Conservation (phyloP, 2,797 vertebrate genomes). For the Cacajao melanocephalus region DNA sequence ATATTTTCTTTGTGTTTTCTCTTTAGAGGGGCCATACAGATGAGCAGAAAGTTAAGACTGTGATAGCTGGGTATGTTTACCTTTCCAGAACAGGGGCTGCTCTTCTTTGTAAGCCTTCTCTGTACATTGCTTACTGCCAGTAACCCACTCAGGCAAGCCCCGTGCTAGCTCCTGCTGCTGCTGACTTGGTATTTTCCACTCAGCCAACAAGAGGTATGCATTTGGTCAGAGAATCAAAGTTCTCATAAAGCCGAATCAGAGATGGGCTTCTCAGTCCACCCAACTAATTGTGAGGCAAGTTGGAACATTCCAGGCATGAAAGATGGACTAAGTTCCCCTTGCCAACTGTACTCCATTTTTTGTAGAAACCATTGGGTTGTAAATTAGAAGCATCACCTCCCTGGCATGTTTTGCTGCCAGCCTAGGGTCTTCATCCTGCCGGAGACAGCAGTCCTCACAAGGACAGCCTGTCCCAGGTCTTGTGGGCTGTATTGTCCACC, state of each 20-base stretch:
- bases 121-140: background rate
- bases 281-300: background rate
- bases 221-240: background rate
- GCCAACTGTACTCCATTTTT: background rate
- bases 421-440: constrained; percentile 27
- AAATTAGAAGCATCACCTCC: constrained; percentile 20
- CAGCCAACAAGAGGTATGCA: background rate
- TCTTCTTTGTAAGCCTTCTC: background rate
- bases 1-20: background rate
- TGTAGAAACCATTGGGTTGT: background rate
- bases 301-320: background rate
- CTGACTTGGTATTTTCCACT: background rate
- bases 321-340: background rate
- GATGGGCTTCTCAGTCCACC: background rate
- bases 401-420: constrained; percentile 4
- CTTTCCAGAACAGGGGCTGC: background rate
- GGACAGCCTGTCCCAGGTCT: constrained; percentile 73
- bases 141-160: background rate
- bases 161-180: background rate
- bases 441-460: constrained; percentile 58
- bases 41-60: background rate
- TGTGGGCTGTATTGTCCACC: constrained; percentile 57
- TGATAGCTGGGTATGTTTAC: background rate
- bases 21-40: background rate
- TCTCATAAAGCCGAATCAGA: background rate